phyloP scores from a whole-genome alignment of 1,140 invertebrate species.

The Trichoplusia ni region DNA sequence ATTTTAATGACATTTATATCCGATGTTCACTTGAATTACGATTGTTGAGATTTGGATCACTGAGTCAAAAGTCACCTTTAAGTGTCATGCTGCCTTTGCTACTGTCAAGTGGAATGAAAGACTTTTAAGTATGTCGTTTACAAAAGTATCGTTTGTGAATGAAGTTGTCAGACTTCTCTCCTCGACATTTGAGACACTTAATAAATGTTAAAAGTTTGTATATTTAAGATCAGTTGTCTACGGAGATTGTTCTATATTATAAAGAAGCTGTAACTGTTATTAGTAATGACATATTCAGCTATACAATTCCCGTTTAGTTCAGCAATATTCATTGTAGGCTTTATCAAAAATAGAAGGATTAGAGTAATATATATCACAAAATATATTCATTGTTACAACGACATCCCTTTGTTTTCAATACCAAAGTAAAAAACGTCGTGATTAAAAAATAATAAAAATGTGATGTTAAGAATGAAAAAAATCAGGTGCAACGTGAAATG shows the following conservation, averaged over 20 bases:
- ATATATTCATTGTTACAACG: conserved; percentile 79
- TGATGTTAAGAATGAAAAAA: conserved; percentile 2
- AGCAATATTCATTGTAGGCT: conserved; percentile 75
- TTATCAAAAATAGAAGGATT: conserved; percentile 81
- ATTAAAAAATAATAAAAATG: conserved; percentile 26
- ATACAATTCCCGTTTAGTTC: conserved; percentile 73
- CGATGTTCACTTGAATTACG: no score
- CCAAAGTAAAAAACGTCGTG: conserved; percentile 43
- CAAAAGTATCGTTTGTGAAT: no score
- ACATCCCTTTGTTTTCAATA: conserved; percentile 71
- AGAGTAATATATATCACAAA: conserved; percentile 80
- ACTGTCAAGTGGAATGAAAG: no score
- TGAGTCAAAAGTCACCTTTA: no score
- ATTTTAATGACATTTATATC: no score
- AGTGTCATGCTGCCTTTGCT: no score
- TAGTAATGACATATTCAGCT: conserved; percentile 52
- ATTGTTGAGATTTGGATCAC: no score
- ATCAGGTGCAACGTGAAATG: conserved; percentile 36
- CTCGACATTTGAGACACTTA: no score
- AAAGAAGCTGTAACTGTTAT: conserved; percentile 42
- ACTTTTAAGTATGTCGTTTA: no score
- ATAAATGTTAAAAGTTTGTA: no score
- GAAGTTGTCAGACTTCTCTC: no score
- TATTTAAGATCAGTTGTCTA: no score
- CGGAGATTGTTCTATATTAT: conserved; percentile 43